phyloP scores from a whole-genome alignment of 2,113 vertebrate genomes.

The Rhadina sibilatrix region DNA sequence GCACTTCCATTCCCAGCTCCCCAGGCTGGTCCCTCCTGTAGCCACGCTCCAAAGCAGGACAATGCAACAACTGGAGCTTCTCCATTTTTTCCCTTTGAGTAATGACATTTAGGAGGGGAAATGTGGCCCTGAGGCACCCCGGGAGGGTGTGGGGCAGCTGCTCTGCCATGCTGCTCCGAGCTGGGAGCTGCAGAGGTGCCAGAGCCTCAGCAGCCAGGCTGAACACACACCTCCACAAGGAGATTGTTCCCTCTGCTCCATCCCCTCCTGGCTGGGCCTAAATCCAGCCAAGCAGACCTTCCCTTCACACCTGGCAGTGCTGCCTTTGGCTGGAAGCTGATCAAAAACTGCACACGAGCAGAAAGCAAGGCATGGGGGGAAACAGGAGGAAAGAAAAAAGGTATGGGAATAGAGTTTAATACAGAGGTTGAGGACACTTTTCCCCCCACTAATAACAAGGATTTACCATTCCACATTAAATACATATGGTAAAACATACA shows the following conservation, averaged over 20 bases:
- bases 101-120: neutral
- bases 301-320: neutral
- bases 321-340: neutral
- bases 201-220: neutral
- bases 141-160: neutral
- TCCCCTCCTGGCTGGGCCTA: fast-evolving
- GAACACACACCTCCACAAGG: neutral
- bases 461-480: neutral
- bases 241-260: neutral
- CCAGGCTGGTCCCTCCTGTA: neutral
- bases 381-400: neutral
- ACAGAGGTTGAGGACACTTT: neutral
- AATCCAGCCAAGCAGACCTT: neutral
- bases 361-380: neutral
- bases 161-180: fast-evolving
- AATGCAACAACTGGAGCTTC: neutral
- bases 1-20: neutral
- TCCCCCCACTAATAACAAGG: neutral
- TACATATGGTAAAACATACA: neutral
- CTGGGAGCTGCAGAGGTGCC: neutral
- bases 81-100: neutral
- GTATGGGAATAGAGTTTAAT: neutral
- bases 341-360: neutral
- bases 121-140: fast-evolving
- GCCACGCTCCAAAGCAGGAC: fast-evolving